Conservation (phyloP, 2,888 invertebrate species). For the Anthophora plumipes region DNA sequence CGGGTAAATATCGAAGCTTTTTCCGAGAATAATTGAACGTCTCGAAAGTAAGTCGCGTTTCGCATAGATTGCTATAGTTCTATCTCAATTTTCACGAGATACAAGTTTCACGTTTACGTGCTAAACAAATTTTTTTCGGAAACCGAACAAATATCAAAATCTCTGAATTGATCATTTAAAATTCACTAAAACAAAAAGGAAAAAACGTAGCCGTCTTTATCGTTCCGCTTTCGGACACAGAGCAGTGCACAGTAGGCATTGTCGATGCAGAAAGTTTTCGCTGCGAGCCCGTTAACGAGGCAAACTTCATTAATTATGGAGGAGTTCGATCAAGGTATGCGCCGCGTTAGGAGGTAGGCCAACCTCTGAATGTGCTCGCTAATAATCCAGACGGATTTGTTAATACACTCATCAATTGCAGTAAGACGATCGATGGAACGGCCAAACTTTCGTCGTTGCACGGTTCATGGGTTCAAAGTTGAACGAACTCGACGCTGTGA, state of each 20-base stretch:
- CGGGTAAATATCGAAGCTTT: constrained; percentile 7
- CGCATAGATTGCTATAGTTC: background rate
- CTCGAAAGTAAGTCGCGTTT: constrained; percentile 18
- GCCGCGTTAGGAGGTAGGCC: background rate
- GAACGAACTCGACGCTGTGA: constrained; percentile 26
- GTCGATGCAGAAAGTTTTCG: constrained; percentile 31
- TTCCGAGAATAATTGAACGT: constrained; percentile 25
- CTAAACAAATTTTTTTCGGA: no score
- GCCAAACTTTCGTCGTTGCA: constrained; percentile 35
- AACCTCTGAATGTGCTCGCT: constrained; percentile 35
- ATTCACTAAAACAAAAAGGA: no score
- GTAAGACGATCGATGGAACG: constrained; percentile 47
- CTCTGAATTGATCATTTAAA: no score
- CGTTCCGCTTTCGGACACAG: background rate
- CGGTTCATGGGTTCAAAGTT: constrained; percentile 20
- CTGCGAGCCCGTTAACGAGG: constrained; percentile 53
- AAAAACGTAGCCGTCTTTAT: background rate
- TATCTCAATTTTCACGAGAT: background rate
- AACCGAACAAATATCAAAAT: no score
- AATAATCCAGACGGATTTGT: constrained; percentile 53
- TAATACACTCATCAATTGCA: constrained; percentile 51
- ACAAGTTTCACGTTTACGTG: no score
- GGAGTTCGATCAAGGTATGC: constrained; percentile 57
- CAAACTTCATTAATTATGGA: constrained; percentile 63
- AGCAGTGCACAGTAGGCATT: background rate